Evolutionary conservation across 2,113 vertebrate genomes (phyloP).

Genomic region (Corythornis vintsioides): DNA sequence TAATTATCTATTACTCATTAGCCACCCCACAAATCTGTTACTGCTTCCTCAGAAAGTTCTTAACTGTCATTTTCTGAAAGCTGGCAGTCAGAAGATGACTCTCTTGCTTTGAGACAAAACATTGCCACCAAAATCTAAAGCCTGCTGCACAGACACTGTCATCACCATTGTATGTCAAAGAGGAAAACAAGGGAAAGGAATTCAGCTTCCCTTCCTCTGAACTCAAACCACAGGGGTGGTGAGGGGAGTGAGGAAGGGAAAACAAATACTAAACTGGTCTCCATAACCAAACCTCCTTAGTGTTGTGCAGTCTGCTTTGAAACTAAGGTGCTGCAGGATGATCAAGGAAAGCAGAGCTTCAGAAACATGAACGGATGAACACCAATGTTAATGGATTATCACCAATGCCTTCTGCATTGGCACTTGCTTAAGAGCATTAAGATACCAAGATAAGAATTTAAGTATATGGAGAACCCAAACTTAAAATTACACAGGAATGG

Average conservation of each 20-base stretch:
- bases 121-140: conserved; percentile 15
- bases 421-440: background rate
- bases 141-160: conserved; percentile 12
- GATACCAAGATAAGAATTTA: background rate
- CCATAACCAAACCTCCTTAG: background rate
- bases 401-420: background rate
- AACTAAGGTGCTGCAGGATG: background rate
- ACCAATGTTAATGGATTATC: background rate
- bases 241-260: background rate
- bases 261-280: background rate
- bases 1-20: background rate
- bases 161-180: conserved; percentile 50
- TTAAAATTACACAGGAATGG: background rate
- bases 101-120: conserved; percentile 44
- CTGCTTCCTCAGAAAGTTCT: conserved; percentile 17
- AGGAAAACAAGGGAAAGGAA: conserved; percentile 65
- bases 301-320: too few species aligned
- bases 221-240: conserved; percentile 51
- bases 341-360: background rate
- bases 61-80: background rate
- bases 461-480: background rate
- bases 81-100: conserved; percentile 29
- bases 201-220: conserved; percentile 56
- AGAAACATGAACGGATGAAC: background rate
- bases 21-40: background rate